Evolutionary conservation across 2,797 vertebrate species (phyloP).

Genomic region (Cuniculus paca): DNA sequence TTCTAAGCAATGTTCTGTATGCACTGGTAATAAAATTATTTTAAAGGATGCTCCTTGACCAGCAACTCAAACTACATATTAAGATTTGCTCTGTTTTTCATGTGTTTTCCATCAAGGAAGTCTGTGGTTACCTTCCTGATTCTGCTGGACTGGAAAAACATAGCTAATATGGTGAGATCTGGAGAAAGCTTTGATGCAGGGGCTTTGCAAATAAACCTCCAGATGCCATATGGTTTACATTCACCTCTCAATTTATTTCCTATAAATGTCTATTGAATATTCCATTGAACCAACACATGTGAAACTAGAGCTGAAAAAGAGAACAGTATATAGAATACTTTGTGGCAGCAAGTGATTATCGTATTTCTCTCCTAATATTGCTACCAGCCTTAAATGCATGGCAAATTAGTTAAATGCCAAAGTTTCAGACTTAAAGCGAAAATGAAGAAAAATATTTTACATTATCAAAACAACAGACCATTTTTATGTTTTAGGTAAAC

Average conservation of each 20-base stretch:
- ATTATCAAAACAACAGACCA: constrained; percentile 87
- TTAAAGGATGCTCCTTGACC: constrained; percentile 93
- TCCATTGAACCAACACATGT: constrained; percentile 96
- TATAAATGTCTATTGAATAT: constrained; percentile 99
- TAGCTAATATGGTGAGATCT: constrained; percentile 99
- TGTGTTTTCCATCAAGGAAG: constrained; percentile 99
- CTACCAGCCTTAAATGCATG: constrained; percentile 89
- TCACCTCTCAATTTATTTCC: constrained; percentile 99
- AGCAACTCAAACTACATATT: constrained; percentile 89
- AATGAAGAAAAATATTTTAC: constrained; percentile 89
- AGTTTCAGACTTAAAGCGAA: constrained; percentile 86
- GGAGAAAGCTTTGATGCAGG: constrained; percentile 98
- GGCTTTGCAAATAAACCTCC: constrained; percentile 99
- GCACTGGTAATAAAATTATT: constrained; percentile 90
- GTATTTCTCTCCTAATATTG: constrained; percentile 91
- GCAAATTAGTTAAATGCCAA: constrained; percentile 90
- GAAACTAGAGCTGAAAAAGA: constrained; percentile 95
- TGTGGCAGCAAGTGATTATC: constrained; percentile 96
- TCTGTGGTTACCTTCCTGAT: constrained; percentile 99
- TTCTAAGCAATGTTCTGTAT: constrained; percentile 83
- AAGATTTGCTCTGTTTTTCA: constrained; percentile 93
- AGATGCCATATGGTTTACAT: constrained; percentile 99
- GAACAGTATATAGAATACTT: constrained; percentile 92
- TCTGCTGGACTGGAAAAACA: constrained; percentile 99
- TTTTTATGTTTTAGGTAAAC: constrained; percentile 82